Percentiles rank a stretch among this genome's conserved stretches.
phyloP scores from a whole-genome alignment of 2,113 vertebrate genomes.

The Chitala chitala region DNA sequence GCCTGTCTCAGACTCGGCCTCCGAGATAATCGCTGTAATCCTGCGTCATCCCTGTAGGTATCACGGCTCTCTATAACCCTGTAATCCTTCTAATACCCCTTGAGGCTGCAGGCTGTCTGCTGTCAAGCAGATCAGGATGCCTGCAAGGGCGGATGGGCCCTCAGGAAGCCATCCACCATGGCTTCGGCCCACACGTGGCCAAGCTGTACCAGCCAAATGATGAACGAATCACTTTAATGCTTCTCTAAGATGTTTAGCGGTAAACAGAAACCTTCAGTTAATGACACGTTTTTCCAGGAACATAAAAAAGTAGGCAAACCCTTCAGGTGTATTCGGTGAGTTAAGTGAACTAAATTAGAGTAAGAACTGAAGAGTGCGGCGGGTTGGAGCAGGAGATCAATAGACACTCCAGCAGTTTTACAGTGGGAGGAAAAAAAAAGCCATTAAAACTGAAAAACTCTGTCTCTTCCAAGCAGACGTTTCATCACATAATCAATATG shows the following conservation, averaged over 20 bases:
- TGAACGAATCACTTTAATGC: no score
- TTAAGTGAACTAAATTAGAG: conserved; percentile 26
- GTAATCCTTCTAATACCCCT: conserved; percentile 71
- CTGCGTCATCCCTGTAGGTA: conserved; percentile 66
- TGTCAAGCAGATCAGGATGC: conserved; percentile 65
- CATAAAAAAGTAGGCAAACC: no score
- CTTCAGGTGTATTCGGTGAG: no score
- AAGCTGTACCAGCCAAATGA: no score
- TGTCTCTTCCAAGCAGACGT: conserved; percentile 31
- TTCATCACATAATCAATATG: conserved; percentile 50
- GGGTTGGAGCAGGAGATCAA: conserved; percentile 44
- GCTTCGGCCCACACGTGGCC: conserved; percentile 34
- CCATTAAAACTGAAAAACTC: conserved; percentile 29
- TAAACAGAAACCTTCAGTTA: not conserved
- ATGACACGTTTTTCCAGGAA: no score
- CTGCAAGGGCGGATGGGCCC: conserved; percentile 49
- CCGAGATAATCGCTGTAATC: conserved; percentile 70
- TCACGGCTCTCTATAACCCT: conserved; percentile 68
- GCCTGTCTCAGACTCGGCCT: conserved; percentile 52
- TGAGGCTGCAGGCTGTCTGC: conserved; percentile 61
- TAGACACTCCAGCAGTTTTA: conserved; percentile 41
- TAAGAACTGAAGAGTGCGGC: conserved; percentile 39
- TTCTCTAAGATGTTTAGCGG: not conserved
- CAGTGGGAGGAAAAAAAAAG: conserved; percentile 19
- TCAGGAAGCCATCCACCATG: no score